Evolutionary conservation across 2,113 vertebrate genomes (phyloP).

Genomic region (Anarhynchus alexandrinus): DNA sequence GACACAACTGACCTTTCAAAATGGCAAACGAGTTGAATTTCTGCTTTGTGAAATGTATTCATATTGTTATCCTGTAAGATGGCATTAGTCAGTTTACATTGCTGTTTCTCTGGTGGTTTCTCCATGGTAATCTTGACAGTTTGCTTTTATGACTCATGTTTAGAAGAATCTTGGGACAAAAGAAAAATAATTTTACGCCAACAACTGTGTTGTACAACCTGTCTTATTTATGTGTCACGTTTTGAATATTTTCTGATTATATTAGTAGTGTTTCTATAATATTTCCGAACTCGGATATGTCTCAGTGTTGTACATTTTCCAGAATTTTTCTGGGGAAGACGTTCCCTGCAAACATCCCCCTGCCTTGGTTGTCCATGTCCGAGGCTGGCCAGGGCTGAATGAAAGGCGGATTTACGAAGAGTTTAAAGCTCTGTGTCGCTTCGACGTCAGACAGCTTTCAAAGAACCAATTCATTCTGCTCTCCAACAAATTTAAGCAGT

Average conservation of each 20-base stretch:
- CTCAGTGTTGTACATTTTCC: neutral
- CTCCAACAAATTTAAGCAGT: conserved; percentile 72
- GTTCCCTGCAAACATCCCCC: conserved; percentile 43
- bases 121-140: accelerated
- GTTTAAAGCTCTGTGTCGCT: conserved; percentile 68
- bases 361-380: conserved; percentile 60
- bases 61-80: neutral
- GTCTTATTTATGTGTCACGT: neutral
- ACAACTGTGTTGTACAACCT: neutral
- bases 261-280: neutral
- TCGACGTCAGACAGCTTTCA: conserved; percentile 65
- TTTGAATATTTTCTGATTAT: neutral
- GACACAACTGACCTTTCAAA: neutral
- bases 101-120: neutral
- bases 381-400: conserved; percentile 37
- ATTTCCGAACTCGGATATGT: neutral
- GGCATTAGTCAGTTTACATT: neutral
- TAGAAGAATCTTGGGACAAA: neutral
- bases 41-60: neutral
- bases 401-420: conserved; percentile 70
- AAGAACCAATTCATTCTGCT: conserved; percentile 71
- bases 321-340: conserved; percentile 76
- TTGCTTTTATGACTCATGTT: neutral
- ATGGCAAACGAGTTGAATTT: neutral
- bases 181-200: neutral